Evolutionary conservation across 2,113 vertebrate species (phyloP).

Genomic region (Amia ocellicauda): DNA sequence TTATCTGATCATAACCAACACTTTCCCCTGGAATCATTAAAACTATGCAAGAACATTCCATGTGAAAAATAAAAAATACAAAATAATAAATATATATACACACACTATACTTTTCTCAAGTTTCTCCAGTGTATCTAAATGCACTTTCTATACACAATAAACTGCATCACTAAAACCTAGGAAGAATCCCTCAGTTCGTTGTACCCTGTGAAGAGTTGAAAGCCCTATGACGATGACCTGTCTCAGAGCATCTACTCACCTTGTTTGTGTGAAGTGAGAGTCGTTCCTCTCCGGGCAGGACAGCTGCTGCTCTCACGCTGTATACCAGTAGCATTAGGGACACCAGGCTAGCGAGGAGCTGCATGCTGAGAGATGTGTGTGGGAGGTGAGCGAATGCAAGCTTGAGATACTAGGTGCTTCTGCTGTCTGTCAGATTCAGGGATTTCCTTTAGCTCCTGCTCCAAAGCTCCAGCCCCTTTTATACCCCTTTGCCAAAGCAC

Average conservation of each 20-base stretch:
- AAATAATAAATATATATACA: too few species aligned
- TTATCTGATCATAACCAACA: too few species aligned
- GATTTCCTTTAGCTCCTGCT: conserved; percentile 56
- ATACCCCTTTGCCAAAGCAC: conserved; percentile 53
- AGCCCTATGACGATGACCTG: too few species aligned
- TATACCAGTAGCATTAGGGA: conserved; percentile 74
- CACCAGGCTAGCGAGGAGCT: conserved; percentile 68
- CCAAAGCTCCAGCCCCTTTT: conserved; percentile 62
- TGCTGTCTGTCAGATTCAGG: conserved; percentile 32
- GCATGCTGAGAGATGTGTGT: conserved; percentile 60
- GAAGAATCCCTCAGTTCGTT: too few species aligned
- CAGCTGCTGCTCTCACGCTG: conserved; percentile 66
- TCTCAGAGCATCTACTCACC: conserved; percentile 77
- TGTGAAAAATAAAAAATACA: too few species aligned
- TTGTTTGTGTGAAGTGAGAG: conserved; percentile 57
- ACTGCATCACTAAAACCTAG: too few species aligned
- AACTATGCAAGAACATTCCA: too few species aligned
- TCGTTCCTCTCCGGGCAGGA: conserved; percentile 76
- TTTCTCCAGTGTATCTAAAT: too few species aligned
- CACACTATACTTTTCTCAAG: too few species aligned
- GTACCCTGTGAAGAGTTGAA: too few species aligned
- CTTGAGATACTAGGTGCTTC: conserved; percentile 16
- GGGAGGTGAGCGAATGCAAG: conserved; percentile 21
- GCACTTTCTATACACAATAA: too few species aligned
- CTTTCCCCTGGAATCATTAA: too few species aligned